phyloP scores from a whole-genome alignment of 2,113 vertebrate species.

The Ranitomeya variabilis region DNA sequence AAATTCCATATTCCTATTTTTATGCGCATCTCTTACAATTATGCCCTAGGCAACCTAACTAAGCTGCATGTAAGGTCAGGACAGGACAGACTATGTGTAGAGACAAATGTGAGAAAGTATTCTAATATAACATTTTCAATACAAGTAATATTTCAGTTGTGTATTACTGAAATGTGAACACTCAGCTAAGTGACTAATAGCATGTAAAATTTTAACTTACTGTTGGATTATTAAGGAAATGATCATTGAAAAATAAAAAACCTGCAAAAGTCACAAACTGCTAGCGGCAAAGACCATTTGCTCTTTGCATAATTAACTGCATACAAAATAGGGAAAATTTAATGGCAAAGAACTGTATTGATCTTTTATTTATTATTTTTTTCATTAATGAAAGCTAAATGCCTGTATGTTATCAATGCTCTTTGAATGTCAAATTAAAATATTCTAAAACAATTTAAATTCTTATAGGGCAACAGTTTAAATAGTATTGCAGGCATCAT shows the following conservation, averaged over 20 bases:
- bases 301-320: constrained; percentile 18
- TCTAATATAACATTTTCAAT: background rate
- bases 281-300: constrained; percentile 7
- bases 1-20: background rate
- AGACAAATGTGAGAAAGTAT: background rate
- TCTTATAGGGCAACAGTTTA: background rate
- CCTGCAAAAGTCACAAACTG: constrained; percentile 42
- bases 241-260: background rate
- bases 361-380: background rate
- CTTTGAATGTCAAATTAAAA: constrained; percentile 34
- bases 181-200: background rate
- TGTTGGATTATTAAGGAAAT: background rate
- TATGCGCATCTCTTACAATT: background rate
- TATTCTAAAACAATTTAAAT: background rate
- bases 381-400: constrained; percentile 21
- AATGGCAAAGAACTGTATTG: background rate
- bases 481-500: background rate
- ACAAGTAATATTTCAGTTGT: background rate
- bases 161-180: background rate
- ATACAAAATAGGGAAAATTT: background rate
- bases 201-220: background rate
- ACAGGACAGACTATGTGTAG: background rate
- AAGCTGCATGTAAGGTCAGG: background rate
- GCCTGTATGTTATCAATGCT: constrained; percentile 29
- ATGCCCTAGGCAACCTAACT: background rate